Evolutionary conservation across 2,888 invertebrate species (phyloP).

Genomic region (Lucinisca nassula): DNA sequence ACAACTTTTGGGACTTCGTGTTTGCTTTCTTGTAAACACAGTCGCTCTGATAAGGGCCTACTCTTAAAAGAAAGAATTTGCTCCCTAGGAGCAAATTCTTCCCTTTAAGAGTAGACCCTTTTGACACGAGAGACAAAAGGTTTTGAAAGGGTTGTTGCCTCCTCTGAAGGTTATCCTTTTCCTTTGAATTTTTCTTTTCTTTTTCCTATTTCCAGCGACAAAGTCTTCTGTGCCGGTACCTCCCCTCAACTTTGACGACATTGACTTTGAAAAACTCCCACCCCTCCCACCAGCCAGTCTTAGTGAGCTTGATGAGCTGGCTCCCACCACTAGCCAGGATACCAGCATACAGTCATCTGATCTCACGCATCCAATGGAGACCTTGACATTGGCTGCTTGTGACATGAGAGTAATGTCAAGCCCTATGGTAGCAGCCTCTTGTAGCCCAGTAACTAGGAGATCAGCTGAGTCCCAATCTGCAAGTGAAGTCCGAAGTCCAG

Average conservation of each 20-base stretch:
- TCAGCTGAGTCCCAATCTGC: too few relatives aligned
- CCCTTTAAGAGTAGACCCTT: too few relatives aligned
- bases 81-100: too few relatives aligned
- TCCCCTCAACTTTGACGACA: slow-evolving; percentile 56
- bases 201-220: neutral
- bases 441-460: neutral
- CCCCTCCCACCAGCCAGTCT: neutral
- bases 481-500: neutral
- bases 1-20: too few relatives aligned
- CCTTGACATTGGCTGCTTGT: neutral
- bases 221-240: neutral
- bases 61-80: too few relatives aligned
- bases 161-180: too few relatives aligned
- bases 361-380: neutral
- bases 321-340: neutral
- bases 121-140: too few relatives aligned
- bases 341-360: neutral
- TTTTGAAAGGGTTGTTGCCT: too few relatives aligned
- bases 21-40: too few relatives aligned
- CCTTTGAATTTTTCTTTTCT: too few relatives aligned
- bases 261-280: slow-evolving; percentile 30
- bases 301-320: neutral
- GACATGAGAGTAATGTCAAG: neutral
- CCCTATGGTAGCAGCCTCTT: neutral
- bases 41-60: too few relatives aligned